These are phyloP conservation scores for Acronicta aceris DNA, from an alignment of 2,888 invertebrate genomes.

Conservation along the genomic window DNA sequence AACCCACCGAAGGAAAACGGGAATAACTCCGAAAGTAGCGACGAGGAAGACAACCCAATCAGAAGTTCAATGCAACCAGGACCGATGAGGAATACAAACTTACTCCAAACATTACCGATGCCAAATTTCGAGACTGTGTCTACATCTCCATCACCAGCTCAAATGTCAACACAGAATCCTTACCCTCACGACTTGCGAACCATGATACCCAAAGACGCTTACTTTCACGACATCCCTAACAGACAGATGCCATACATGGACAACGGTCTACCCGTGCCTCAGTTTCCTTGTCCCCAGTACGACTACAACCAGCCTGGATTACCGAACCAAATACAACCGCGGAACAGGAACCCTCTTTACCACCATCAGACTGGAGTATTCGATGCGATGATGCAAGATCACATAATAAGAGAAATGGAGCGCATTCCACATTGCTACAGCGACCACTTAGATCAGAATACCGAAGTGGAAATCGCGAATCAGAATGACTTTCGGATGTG, in stretches of 20 bases:
- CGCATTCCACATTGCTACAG: slow-evolving; percentile 86
- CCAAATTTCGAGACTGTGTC: slow-evolving; percentile 90
- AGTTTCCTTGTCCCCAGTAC: slow-evolving; percentile 71
- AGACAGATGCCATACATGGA: slow-evolving; percentile 82
- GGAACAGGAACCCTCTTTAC: slow-evolving; percentile 83
- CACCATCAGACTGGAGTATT: slow-evolving; percentile 83
- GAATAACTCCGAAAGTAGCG: slow-evolving; percentile 89
- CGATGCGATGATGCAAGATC: slow-evolving; percentile 88
- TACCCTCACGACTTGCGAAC: slow-evolving; percentile 71
- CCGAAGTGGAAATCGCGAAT: slow-evolving; percentile 85
- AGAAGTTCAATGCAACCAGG: slow-evolving; percentile 85
- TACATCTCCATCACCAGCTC: slow-evolving; percentile 81
- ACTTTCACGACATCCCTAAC: slow-evolving; percentile 90
- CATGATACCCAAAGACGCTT: slow-evolving; percentile 90
- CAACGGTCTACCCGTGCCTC: slow-evolving; percentile 71
- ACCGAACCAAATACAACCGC: slow-evolving; percentile 73
- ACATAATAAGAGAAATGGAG: slow-evolving; percentile 85
- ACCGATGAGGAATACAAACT: slow-evolving; percentile 88
- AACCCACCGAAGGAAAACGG: slow-evolving; percentile 83
- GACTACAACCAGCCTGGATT: slow-evolving; percentile 77
- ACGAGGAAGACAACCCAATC: slow-evolving; percentile 88
- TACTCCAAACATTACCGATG: slow-evolving; percentile 85
- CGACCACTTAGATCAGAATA: slow-evolving; percentile 82
- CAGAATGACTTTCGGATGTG: slow-evolving; percentile 83
- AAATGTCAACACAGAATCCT: slow-evolving; percentile 57